These are phyloP conservation scores for Oceanites oceanicus DNA, from an alignment of 2,113 vertebrate genomes.

Conservation along the genomic window DNA sequence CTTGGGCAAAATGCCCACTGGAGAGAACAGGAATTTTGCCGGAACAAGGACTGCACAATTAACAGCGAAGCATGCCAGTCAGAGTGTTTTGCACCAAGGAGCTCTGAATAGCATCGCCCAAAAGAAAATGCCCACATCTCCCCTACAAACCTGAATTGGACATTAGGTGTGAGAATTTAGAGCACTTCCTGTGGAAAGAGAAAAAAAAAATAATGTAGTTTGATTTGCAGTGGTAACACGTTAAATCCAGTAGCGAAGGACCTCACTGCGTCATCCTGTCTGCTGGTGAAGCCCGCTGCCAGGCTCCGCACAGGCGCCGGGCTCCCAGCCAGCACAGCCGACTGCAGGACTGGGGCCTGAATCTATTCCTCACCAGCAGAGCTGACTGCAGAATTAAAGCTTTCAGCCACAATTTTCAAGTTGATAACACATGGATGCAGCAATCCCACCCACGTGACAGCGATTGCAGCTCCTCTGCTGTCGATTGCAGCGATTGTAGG, in stretches of 20 bases:
- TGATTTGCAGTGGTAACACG: background rate
- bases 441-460: slow-evolving; percentile 21
- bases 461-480: too few relatives aligned
- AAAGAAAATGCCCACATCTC: background rate
- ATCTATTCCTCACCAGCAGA: slow-evolving; percentile 18
- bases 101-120: background rate
- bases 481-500: too few relatives aligned
- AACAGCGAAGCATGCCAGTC: background rate
- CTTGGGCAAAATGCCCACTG: slow-evolving; percentile 7
- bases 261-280: background rate
- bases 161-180: background rate
- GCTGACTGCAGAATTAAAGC: slow-evolving; percentile 50
- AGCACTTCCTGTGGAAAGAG: background rate
- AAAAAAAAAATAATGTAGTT: background rate
- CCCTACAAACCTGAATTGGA: background rate
- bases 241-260: background rate
- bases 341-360: slow-evolving; percentile 13
- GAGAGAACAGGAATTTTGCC: slow-evolving; percentile 12
- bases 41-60: background rate
- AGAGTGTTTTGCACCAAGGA: background rate
- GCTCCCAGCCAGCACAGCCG: slow-evolving; percentile 10
- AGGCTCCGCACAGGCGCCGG: background rate
- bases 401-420: slow-evolving; percentile 55
- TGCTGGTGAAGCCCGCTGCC: slow-evolving; percentile 7
- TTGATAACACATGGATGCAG: slow-evolving; percentile 35